These are phyloP conservation scores for Protosalanx chinensis DNA, from an alignment of 2,797 vertebrate species.

Conservation along the genomic window DNA sequence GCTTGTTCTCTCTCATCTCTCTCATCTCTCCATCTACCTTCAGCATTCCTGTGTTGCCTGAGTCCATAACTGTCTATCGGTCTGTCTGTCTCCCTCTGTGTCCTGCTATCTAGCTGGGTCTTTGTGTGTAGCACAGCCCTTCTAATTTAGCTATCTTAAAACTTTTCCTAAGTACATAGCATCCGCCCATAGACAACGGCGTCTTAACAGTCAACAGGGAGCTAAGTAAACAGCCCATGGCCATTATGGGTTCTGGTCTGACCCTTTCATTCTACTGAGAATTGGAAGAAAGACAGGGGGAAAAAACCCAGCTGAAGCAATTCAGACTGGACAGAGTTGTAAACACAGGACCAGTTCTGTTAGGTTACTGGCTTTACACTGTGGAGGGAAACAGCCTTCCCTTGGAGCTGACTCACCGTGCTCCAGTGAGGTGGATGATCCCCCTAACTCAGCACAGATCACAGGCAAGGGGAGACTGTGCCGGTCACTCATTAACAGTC, in stretches of 20 bases:
- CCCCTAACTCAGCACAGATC: neutral
- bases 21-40: slow-evolving; percentile 66
- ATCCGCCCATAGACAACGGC: slow-evolving; percentile 24
- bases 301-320: neutral
- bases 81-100: slow-evolving; percentile 4
- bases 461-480: neutral
- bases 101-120: slow-evolving; percentile 25
- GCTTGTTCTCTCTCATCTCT: slow-evolving; percentile 67
- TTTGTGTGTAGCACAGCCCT: neutral
- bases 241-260: neutral
- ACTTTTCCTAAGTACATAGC: slow-evolving; percentile 19
- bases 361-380: neutral
- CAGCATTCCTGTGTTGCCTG: slow-evolving; percentile 65
- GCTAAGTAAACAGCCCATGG: neutral
- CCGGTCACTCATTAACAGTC: slow-evolving; percentile 3
- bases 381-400: no score
- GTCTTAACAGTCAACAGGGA: slow-evolving; percentile 19
- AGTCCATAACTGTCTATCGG: slow-evolving; percentile 22
- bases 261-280: neutral
- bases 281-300: neutral
- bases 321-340: neutral
- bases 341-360: neutral
- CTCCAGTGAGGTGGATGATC: neutral
- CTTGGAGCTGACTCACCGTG: neutral
- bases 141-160: neutral